These are phyloP conservation scores for Periplaneta americana DNA, from an alignment of 1,140 invertebrate genomes.

Conservation along the genomic window DNA sequence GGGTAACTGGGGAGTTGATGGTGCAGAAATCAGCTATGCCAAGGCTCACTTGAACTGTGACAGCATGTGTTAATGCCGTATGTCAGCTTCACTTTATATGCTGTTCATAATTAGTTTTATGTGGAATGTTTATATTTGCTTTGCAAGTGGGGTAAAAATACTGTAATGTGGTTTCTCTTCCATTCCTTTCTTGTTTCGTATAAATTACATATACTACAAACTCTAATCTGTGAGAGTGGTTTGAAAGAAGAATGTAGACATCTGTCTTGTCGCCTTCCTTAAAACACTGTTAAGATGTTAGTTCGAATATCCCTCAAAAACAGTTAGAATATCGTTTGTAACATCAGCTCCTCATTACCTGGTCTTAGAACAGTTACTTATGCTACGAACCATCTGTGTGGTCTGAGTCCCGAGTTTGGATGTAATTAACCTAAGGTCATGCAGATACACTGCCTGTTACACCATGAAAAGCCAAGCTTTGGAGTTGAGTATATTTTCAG, in stretches of 20 bases:
- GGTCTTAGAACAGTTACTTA: neutral
- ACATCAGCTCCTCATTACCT: neutral
- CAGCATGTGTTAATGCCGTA: neutral
- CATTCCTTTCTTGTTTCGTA: neutral
- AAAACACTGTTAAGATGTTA: neutral
- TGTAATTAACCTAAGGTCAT: neutral
- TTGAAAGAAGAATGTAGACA: too few species aligned
- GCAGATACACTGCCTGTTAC: neutral
- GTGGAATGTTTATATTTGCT: neutral
- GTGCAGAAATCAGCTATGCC: neutral
- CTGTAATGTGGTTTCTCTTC: neutral
- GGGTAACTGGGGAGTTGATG: neutral
- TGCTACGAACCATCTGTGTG: neutral
- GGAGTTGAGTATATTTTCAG: neutral
- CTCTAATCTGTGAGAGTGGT: neutral
- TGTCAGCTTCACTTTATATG: neutral
- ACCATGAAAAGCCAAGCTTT: neutral
- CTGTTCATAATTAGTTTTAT: neutral
- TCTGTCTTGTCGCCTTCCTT: too few species aligned
- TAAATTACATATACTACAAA: neutral
- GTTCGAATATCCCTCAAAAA: neutral
- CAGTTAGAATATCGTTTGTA: too few species aligned
- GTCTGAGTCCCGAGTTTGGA: neutral
- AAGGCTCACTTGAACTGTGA: neutral
- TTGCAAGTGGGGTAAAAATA: neutral